Conservation (phyloP, 2,113 vertebrate genomes). For the Mustelus asterias region DNA sequence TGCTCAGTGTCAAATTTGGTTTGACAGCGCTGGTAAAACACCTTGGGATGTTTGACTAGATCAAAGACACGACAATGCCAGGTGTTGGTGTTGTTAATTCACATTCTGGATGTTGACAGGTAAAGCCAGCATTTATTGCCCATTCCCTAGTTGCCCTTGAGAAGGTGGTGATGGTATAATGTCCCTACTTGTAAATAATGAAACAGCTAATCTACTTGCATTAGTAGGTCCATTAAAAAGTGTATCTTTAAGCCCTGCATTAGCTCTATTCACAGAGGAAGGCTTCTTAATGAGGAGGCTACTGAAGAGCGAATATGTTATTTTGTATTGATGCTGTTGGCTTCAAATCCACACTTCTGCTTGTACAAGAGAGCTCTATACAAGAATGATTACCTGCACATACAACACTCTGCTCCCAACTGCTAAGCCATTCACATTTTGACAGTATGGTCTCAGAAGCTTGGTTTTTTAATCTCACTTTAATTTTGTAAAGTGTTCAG, state of each 20-base stretch:
- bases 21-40: not conserved
- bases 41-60: not conserved
- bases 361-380: not conserved
- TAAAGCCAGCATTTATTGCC: not conserved
- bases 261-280: constrained; percentile 13
- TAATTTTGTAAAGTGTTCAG: not conserved
- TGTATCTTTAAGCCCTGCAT: not conserved
- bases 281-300: not conserved
- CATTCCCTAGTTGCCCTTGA: not conserved
- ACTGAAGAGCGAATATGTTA: not conserved
- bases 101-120: not conserved
- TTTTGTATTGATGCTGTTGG: not conserved
- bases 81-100: not conserved
- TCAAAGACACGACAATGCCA: not conserved
- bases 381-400: not conserved
- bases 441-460: not conserved
- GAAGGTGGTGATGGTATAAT: not conserved
- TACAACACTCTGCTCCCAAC: not conserved
- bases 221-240: not conserved
- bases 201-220: constrained; percentile 17
- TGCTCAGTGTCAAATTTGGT: not conserved
- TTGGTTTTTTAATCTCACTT: not conserved
- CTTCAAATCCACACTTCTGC: not conserved
- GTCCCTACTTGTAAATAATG: not conserved
- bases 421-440: not conserved